Evolutionary conservation across 2,888 invertebrate genomes (phyloP).

Genomic region (Machimus atricapillus): DNA sequence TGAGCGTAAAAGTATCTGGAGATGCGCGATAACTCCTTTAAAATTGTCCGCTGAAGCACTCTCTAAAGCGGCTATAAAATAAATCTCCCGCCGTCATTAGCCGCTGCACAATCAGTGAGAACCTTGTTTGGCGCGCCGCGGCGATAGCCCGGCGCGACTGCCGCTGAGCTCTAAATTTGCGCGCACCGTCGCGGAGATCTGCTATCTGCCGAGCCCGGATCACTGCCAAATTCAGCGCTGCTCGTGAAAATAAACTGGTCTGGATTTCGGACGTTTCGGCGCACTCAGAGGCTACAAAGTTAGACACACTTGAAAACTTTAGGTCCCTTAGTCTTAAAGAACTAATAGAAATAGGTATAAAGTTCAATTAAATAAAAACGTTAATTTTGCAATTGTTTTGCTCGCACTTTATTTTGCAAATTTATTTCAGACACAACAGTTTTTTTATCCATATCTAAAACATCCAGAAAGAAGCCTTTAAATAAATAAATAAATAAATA

Average conservation of each 20-base stretch:
- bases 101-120: slow-evolving; percentile 30
- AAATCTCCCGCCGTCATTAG: slow-evolving; percentile 16
- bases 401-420: no score
- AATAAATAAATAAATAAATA: no score
- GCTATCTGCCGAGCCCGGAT: background rate
- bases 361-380: no score
- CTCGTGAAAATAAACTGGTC: background rate
- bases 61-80: slow-evolving; percentile 14
- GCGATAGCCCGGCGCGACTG: background rate
- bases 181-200: background rate
- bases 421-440: no score
- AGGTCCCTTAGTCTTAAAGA: no score
- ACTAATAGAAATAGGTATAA: no score
- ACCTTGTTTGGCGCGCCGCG: slow-evolving; percentile 30
- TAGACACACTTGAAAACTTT: background rate
- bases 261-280: background rate
- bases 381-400: no score
- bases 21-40: slow-evolving; percentile 24
- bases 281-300: background rate
- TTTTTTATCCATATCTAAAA: no score
- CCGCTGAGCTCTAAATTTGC: background rate
- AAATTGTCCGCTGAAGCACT: slow-evolving; percentile 8
- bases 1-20: slow-evolving; percentile 25
- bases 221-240: slow-evolving; percentile 2
- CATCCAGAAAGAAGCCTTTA: no score